phyloP scores from a whole-genome alignment of 2,888 invertebrate species.

The Leucoptera coffeella region DNA sequence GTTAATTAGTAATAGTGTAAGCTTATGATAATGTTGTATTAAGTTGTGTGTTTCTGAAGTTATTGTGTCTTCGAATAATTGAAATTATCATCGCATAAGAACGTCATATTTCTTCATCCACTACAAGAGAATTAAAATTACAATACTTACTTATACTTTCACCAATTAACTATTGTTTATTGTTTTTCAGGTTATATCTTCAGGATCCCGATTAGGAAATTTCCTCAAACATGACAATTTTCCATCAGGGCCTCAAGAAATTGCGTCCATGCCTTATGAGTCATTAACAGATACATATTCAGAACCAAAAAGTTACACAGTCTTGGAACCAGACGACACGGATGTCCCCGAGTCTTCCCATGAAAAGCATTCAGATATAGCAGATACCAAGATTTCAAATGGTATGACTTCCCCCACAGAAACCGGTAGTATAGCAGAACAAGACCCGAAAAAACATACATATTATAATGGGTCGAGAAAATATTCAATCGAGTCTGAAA shows the following conservation, averaged over 20 bases:
- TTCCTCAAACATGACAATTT: conserved; percentile 14
- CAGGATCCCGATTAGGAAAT: conserved; percentile 30
- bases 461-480: conserved; percentile 20
- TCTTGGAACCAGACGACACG: conserved; percentile 50
- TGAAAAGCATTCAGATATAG: conserved; percentile 62
- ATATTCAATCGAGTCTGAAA: conserved; percentile 29
- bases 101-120: too few species aligned
- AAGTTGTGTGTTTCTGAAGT: too few species aligned
- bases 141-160: too few species aligned
- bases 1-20: too few species aligned
- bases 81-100: too few species aligned
- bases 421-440: conserved; percentile 37
- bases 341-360: conserved; percentile 51
- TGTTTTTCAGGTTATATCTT: conserved; percentile 39
- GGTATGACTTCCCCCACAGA: conserved; percentile 40
- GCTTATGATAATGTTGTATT: too few species aligned
- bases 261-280: conserved; percentile 36
- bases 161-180: too few species aligned
- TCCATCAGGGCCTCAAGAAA: conserved; percentile 20
- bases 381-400: conserved; percentile 63
- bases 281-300: conserved; percentile 19
- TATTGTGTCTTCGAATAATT: too few species aligned
- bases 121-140: too few species aligned
- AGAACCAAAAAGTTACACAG: conserved; percentile 34
- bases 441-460: conserved; percentile 16